Percentiles rank a stretch among this genome's conserved stretches.
Evolutionary conservation across 2,113 vertebrate species (phyloP).

Genomic region (Uria lomvia): DNA sequence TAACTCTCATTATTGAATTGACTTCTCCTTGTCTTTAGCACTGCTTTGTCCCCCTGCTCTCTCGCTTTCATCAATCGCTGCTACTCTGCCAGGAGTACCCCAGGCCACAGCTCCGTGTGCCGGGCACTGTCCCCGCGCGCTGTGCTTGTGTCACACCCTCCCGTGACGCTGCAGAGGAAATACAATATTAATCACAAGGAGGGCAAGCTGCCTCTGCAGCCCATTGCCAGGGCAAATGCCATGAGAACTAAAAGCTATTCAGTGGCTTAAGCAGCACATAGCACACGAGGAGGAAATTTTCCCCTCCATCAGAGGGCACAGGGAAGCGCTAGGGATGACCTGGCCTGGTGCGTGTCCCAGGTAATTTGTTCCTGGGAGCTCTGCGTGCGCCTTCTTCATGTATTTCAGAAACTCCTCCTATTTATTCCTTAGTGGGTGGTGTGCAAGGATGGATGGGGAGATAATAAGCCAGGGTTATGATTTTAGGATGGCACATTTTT

Average conservation of each 20-base stretch:
- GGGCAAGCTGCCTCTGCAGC: not conserved
- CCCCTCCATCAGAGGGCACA: not conserved
- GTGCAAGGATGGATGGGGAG: not conserved
- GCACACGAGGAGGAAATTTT: not conserved
- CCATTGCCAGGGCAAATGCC: not conserved
- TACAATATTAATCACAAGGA: not conserved
- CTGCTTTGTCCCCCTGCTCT: not conserved
- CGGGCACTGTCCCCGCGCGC: not conserved
- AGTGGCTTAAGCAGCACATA: not conserved
- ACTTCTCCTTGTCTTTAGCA: not conserved
- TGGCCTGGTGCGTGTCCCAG: not conserved
- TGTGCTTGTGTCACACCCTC: not conserved
- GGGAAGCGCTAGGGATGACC: not conserved
- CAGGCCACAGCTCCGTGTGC: not conserved
- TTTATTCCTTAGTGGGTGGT: not conserved
- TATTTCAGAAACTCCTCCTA: not conserved
- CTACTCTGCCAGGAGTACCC: not conserved
- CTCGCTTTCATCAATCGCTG: not conserved
- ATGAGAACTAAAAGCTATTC: not conserved
- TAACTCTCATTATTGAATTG: not conserved
- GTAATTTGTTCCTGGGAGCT: not conserved
- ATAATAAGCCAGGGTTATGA: not conserved
- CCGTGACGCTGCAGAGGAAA: accelerated
- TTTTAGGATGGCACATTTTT: not conserved
- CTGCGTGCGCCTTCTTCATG: not conserved